Base-by-base conservation (phyloP, 2,888 invertebrate genomes). In the Polyommatus icarus region DNA sequence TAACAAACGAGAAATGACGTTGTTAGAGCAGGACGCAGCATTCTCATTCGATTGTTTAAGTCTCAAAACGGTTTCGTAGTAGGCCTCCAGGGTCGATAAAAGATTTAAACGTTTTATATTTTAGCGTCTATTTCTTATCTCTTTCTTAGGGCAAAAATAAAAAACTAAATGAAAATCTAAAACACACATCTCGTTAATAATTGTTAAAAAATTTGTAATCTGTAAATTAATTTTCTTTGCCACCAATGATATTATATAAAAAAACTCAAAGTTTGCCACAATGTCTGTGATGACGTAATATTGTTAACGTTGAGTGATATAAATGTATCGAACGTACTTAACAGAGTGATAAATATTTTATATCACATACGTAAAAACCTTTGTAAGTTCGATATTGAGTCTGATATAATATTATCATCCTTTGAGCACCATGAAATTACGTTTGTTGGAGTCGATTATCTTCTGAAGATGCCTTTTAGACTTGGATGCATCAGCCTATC, bases 311-410 rank as follows among this genome's bases (percentile, higher is more conserved):
- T 40, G 57, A 1, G n/a, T 59, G 20, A 59, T 57, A 7, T n/a
- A 57, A 20, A n/a, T 20, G n/a, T 59, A 20, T 59, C 57, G 57
- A 57, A 40, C 40, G 40, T 57, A 57, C n/a, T n/a, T 1, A 57
- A 57, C 7, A 18, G n/a, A n/a, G 18, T 57, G n/a, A 57, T 57
- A n/a, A 57, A 57, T 57, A 57, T 57, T 57, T 57, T 57, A 57
- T 57, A 57, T 57, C 57, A 57, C 57, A n/a, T 57, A n/a, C 57
- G 57, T 57, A 57, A 57, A 57, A 54, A 54, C 54, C 57, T n/a
- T n/a, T 57, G 57, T 57, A 57, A n/a, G n/a, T 57, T n/a, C 57
- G n/a, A 57, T 57, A 57, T 57, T 57, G n/a, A n/a, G 54, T n/a
- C 6, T 57, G 57, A 57, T n/a, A 18, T 57, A 1, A 57, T n/a